Conservation (phyloP, 2,797 vertebrate genomes). For the Hydrocynus forskahlii region DNA sequence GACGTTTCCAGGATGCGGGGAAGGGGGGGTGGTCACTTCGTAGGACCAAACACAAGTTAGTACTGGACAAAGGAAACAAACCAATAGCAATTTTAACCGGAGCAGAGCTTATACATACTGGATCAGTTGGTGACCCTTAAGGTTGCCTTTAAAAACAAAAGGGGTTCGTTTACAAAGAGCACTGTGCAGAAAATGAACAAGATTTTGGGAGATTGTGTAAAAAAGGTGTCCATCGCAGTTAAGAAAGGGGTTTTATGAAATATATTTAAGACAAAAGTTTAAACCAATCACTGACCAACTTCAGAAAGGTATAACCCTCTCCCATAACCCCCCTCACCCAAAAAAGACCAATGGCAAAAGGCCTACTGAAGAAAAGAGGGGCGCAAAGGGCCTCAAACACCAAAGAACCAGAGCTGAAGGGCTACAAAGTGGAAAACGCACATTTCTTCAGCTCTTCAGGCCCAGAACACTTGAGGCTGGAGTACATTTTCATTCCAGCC, state of each 20-base stretch:
- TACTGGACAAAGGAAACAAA: constrained; percentile 12
- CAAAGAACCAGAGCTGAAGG: not conserved
- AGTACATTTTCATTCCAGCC: constrained; percentile 1
- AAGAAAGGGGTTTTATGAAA: not conserved
- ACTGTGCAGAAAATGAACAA: too few species aligned
- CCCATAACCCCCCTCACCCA: too few species aligned
- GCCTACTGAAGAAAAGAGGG: not conserved
- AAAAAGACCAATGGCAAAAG: too few species aligned
- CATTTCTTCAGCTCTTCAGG: not conserved
- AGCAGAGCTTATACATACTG: constrained; percentile 11
- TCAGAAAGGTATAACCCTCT: not conserved
- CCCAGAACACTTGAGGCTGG: not conserved
- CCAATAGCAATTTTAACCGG: not conserved
- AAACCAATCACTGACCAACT: constrained; percentile 1
- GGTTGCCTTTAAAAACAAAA: too few species aligned
- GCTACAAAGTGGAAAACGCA: not conserved
- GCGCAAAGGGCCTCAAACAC: not conserved
- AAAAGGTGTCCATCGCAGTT: not conserved
- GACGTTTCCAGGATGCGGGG: not conserved
- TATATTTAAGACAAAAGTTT: not conserved
- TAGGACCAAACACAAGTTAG: not conserved
- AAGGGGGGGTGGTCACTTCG: not conserved
- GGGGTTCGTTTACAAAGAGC: not conserved
- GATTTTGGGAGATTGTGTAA: too few species aligned
- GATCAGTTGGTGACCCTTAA: not conserved